phyloP scores from a whole-genome alignment of 2,113 vertebrate genomes.

The Callithrix jacchus region DNA sequence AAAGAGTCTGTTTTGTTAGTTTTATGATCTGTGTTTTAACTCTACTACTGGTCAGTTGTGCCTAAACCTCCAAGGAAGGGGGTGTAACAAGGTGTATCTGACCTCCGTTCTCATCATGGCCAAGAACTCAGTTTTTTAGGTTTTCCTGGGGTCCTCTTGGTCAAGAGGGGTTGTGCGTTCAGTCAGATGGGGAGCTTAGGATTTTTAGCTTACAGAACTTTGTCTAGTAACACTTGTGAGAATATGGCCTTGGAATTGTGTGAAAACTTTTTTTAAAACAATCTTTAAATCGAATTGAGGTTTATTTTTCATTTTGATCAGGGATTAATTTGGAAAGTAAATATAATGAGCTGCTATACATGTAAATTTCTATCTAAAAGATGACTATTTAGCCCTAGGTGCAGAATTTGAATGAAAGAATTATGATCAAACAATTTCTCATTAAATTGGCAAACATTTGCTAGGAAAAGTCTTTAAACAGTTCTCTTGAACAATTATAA shows the following conservation, averaged over 20 bases:
- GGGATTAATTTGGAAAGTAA: constrained; percentile 61
- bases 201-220: neutral
- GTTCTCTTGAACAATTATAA: constrained; percentile 49
- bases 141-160: too few species aligned
- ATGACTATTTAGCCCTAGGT: constrained; percentile 59
- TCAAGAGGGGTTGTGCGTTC: too few species aligned
- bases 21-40: too few species aligned
- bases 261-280: neutral
- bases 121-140: too few species aligned
- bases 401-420: constrained; percentile 59
- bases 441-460: constrained; percentile 64
- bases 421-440: constrained; percentile 74
- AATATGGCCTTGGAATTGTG: neutral
- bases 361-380: constrained; percentile 40
- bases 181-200: too few species aligned
- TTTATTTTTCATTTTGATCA: constrained; percentile 65
- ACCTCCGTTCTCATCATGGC: too few species aligned
- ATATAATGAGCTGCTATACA: constrained; percentile 9
- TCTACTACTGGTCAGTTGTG: too few species aligned
- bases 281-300: constrained; percentile 51
- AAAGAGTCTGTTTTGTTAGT: too few species aligned
- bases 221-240: neutral
- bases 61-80: too few species aligned
- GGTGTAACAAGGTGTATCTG: too few species aligned
- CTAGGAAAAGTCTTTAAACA: constrained; percentile 38